A percentile compares a stretch with the other conserved stretches of the same genome.
Conservation (phyloP, 2,113 vertebrate genomes). For the Aphyosemion australe region DNA sequence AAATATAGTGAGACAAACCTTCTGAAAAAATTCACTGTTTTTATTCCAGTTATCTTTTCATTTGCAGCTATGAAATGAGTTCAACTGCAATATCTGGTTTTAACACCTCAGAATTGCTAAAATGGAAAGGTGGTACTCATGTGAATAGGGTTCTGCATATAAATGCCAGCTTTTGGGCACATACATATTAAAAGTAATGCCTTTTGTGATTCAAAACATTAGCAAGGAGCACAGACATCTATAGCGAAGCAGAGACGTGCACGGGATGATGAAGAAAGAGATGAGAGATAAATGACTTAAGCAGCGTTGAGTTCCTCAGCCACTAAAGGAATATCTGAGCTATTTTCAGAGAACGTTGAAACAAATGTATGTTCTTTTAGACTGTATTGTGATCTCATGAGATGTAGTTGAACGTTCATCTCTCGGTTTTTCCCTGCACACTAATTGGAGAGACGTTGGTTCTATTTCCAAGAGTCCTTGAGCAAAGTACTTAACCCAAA, state of each 20-base stretch:
- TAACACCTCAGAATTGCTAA: constrained; percentile 20
- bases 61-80: constrained; percentile 26
- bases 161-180: no score
- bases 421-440: not conserved
- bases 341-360: not conserved
- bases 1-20: constrained; percentile 21
- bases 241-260: constrained; percentile 18
- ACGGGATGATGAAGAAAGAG: constrained; percentile 10
- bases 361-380: not conserved
- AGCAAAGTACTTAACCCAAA: not conserved
- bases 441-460: not conserved
- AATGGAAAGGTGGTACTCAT: constrained; percentile 17
- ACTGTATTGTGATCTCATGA: not conserved
- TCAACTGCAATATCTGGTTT: constrained; percentile 36
- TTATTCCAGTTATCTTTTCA: constrained; percentile 16
- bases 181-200: not conserved
- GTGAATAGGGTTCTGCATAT: not conserved
- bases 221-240: constrained; percentile 18
- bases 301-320: no score
- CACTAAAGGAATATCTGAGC: no score
- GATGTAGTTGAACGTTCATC: not conserved
- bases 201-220: constrained; percentile 13
- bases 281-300: not conserved
- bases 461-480: not conserved
- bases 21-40: constrained; percentile 17